Conservation (phyloP, 2,113 vertebrate genomes). For the Aix galericulata region DNA sequence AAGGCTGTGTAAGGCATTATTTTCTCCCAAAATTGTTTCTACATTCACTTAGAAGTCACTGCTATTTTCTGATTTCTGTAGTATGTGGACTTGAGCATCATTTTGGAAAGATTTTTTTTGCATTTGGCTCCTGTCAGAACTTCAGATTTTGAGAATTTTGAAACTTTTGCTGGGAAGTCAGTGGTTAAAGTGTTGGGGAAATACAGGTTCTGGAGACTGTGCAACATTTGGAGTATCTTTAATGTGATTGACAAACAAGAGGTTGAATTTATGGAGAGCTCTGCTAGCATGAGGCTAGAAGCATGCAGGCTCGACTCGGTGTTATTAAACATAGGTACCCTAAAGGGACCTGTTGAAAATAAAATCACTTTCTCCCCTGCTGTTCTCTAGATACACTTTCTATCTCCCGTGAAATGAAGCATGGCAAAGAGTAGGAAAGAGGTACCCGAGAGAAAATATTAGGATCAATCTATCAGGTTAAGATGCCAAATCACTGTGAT, state of each 20-base stretch:
- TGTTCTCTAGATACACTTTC: not conserved
- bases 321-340: not conserved
- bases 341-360: not conserved
- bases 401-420: not conserved
- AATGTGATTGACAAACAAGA: not conserved
- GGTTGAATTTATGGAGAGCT: not conserved
- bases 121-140: not conserved
- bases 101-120: not conserved
- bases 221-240: not conserved
- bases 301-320: not conserved
- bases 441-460: not conserved
- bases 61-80: accelerated
- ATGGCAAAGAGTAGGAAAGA: not conserved
- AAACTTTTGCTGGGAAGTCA: not conserved
- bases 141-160: not conserved
- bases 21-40: not conserved
- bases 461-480: not conserved
- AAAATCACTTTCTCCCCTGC: not conserved
- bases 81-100: not conserved
- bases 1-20: not conserved
- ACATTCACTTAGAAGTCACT: not conserved
- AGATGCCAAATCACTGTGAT: not conserved
- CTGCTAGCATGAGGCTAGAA: no score
- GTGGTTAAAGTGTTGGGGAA: not conserved
- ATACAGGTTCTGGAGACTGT: not conserved